Percentiles rank a stretch among this genome's conserved stretches.
Evolutionary conservation across 2,888 invertebrate species (phyloP).

Genomic region (Dorcus parallelipipedus): DNA sequence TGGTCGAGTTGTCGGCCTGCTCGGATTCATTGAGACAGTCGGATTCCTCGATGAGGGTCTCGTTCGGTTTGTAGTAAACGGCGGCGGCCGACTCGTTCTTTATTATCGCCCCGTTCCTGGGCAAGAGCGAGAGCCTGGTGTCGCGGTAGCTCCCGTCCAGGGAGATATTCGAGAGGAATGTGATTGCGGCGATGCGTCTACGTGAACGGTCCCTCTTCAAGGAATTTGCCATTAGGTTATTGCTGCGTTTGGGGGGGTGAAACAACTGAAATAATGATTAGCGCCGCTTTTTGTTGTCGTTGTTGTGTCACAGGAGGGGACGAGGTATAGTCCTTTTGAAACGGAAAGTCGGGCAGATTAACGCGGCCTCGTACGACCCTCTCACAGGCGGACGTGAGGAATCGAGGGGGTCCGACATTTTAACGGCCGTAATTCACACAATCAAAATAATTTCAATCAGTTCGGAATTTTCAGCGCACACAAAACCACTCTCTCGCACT

Average conservation of each 20-base stretch:
- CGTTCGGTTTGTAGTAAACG: constrained; percentile 24
- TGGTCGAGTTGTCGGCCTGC: constrained; percentile 23
- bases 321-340: constrained; percentile 19
- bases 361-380: no score
- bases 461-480: no score
- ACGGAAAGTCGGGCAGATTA: constrained; percentile 6
- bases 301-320: constrained; percentile 19
- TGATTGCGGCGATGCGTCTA: constrained; percentile 85
- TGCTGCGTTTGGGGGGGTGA: constrained; percentile 1
- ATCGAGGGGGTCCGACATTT: no score
- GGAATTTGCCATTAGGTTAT: constrained; percentile 51
- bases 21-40: constrained; percentile 39
- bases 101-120: constrained; percentile 46
- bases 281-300: background rate
- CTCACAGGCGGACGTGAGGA: no score
- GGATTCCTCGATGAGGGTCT: constrained; percentile 40
- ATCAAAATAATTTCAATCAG: no score
- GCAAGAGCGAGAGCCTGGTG: constrained; percentile 56
- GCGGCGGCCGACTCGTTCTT: constrained; percentile 29
- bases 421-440: no score
- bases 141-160: constrained; percentile 85
- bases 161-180: constrained; percentile 93
- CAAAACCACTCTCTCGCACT: no score
- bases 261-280: constrained; percentile 3
- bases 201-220: constrained; percentile 65